Evolutionary conservation across 1,140 invertebrate species (phyloP).

Genomic region (Galendromus occidentalis): DNA sequence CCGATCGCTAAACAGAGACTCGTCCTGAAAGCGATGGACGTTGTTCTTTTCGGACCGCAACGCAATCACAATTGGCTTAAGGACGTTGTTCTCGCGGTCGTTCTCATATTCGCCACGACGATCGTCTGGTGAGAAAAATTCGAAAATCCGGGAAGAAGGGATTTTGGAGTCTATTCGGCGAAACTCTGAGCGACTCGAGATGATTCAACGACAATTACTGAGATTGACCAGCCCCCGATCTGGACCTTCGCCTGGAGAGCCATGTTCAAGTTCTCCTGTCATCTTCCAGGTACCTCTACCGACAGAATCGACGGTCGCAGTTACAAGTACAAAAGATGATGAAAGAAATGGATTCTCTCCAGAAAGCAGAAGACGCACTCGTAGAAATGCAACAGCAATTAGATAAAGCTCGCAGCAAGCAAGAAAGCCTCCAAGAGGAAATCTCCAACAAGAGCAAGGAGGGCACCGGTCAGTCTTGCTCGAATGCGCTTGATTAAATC

Average conservation of each 20-base stretch:
- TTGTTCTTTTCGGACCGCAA: conserved; percentile 86
- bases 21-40: conserved; percentile 85
- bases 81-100: conserved; percentile 49
- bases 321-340: conserved; percentile 66
- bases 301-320: conserved; percentile 66
- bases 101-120: conserved; percentile 55
- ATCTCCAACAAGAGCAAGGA: background rate
- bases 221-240: no score
- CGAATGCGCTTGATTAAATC: no score
- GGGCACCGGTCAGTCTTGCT: background rate
- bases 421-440: conserved; percentile 8
- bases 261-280: no score
- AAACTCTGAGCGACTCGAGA: no score
- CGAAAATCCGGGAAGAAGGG: no score
- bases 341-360: conserved; percentile 73
- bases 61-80: conserved; percentile 67
- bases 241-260: no score
- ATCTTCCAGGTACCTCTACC: conserved; percentile 55
- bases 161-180: no score
- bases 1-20: conserved; percentile 91
- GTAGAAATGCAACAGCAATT: conserved; percentile 47
- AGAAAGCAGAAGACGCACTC: conserved; percentile 64
- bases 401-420: conserved; percentile 14
- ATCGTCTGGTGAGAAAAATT: conserved; percentile 43
- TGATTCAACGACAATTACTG: no score